Evolutionary conservation across 1,140 invertebrate species (phyloP).

Genomic region (Acromyrmex heyeri): DNA sequence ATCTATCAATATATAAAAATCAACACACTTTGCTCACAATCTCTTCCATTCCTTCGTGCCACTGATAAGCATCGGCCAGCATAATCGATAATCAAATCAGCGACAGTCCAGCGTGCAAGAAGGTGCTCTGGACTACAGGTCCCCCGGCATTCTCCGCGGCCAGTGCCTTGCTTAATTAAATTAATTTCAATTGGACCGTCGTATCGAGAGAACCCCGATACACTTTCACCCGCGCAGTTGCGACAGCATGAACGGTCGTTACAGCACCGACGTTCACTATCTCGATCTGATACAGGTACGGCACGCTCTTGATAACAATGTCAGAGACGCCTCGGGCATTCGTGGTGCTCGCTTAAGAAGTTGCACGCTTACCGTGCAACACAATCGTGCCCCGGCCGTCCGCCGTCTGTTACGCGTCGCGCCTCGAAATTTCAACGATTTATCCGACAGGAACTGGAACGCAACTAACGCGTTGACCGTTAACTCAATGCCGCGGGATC

Average conservation of each 20-base stretch:
- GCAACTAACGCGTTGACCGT: conserved; percentile 54
- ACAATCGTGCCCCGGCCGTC: conserved; percentile 31
- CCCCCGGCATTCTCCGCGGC: conserved; percentile 36
- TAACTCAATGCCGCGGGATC: conserved; percentile 18
- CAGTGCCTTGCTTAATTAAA: conserved; percentile 81
- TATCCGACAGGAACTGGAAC: conserved; percentile 75
- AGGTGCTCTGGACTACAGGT: conserved; percentile 51
- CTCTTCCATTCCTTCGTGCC: conserved; percentile 28
- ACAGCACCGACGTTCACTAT: conserved; percentile 69
- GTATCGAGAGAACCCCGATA: conserved; percentile 72
- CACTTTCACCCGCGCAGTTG: conserved; percentile 82
- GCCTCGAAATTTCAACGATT: conserved; percentile 79
- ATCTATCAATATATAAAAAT: conserved; percentile 3
- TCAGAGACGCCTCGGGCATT: conserved; percentile 76
- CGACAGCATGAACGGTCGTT: conserved; percentile 73
- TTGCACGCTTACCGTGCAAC: conserved; percentile 59
- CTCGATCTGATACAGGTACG: conserved; percentile 77
- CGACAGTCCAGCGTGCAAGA: conserved; percentile 25
- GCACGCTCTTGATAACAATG: conserved; percentile 80
- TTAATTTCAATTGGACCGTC: conserved; percentile 82
- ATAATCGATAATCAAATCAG: conserved; percentile 62
- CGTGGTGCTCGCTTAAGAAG: conserved; percentile 68
- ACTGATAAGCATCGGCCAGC: conserved; percentile 30
- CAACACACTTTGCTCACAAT: conserved; percentile 12
- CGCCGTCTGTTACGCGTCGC: conserved; percentile 72